Base-by-base conservation (phyloP, 2,888 invertebrate species). In the Cremastobaeus sp. region DNA sequence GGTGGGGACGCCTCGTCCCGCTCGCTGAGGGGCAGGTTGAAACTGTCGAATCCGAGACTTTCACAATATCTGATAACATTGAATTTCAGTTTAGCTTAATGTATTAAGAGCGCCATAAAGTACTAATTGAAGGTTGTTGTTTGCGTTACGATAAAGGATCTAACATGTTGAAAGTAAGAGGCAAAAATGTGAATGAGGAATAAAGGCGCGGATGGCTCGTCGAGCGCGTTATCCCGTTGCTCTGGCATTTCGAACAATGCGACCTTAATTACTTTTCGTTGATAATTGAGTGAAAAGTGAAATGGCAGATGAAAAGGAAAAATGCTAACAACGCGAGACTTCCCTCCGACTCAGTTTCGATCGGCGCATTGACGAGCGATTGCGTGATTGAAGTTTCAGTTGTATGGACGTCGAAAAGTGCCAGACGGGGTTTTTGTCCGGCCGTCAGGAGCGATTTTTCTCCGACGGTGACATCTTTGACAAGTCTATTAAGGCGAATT, bases 1-100 rank as follows among this genome's bases (percentile, higher is more conserved):
- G 90, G 90, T 77, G 90, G 90, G 47, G 90, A 90, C 43, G 89
- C 88, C 76, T 88, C 89, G 86, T 90, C 88, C 81, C 89, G 85
- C 60, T 86, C 84, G 80, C 83, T 84, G 81, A 86, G 83, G 30
- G 86, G 81, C 30, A 87, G 79, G 71, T 86, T 87, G 80, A 85
- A 87, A 79, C 87, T 87, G 75, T 86, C 87, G 81, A 87, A 87
- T 78, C 87, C 87, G 65, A 86, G 78, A 62, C 86, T 87, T 77
- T 87, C 87, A 81, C 86, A 87, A 80, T 88, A 88, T 73, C 87
- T 88, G 77, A 72, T 72, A 72, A 72, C 72, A 59, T 72, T 72
- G 60, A 66, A 65, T 72, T 66, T 65, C 65, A 54, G 65, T 72
- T 65, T 41, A 66, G 60, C 60, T 54, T 59, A 72, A 72, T 66